Evolutionary conservation across 2,113 vertebrate species (phyloP).

Genomic region (Tamias sibiricus): DNA sequence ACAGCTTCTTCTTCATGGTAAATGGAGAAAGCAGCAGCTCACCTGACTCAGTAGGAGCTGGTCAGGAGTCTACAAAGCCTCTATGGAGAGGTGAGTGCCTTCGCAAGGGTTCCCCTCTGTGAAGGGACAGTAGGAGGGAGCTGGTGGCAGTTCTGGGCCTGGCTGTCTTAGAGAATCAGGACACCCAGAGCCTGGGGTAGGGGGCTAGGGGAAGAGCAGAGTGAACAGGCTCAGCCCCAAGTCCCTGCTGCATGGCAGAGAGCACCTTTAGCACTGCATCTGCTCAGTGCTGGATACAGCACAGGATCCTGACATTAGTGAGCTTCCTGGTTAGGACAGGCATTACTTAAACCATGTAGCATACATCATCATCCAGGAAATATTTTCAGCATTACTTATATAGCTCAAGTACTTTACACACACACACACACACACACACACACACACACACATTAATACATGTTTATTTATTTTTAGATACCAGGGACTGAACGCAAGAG

Average conservation of each 20-base stretch:
- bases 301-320: rapidly evolving
- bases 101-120: not conserved
- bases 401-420: not conserved
- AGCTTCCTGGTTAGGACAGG: not conserved
- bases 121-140: not conserved
- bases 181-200: not conserved
- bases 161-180: not conserved
- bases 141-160: not conserved
- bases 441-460: not conserved
- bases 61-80: rapidly evolving
- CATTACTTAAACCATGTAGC: not conserved
- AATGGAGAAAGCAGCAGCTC: not conserved
- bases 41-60: not conserved
- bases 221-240: no score
- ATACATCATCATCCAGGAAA: not conserved
- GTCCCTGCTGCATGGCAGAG: not conserved
- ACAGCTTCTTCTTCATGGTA: not conserved
- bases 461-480: not conserved
- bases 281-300: rapidly evolving
- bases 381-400: not conserved
- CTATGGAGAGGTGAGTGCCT: not conserved
- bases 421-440: not conserved
- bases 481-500: no score
- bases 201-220: not conserved
- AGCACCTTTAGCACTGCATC: not conserved